Evolutionary conservation across 2,888 invertebrate genomes (phyloP).

Genomic region (Auanema freiburgensis): DNA sequence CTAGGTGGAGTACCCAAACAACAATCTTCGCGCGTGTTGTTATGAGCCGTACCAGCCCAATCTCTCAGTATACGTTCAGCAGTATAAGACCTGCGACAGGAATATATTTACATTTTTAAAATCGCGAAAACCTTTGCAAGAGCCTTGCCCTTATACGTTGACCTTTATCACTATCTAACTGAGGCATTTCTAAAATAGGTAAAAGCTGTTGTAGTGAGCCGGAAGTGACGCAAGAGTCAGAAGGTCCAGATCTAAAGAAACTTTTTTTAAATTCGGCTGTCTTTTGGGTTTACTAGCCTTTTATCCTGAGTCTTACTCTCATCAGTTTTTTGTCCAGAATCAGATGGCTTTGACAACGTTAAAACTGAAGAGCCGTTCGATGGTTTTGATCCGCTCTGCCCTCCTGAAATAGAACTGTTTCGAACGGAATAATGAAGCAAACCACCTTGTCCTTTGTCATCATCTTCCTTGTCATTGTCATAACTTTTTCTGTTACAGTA

Average conservation of each 20-base stretch:
- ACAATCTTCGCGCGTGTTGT: slow-evolving; percentile 18
- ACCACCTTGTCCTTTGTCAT: slow-evolving; percentile 18
- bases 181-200: slow-evolving; percentile 50
- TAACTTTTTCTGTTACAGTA: slow-evolving; percentile 16
- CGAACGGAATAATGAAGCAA: too few relatives aligned
- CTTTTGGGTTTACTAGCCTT: too few relatives aligned
- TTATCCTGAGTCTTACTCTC: too few relatives aligned
- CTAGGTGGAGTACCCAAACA: slow-evolving; percentile 42
- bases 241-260: slow-evolving; percentile 6
- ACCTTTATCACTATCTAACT: slow-evolving; percentile 34
- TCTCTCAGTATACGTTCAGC: slow-evolving; percentile 31
- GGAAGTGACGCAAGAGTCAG: slow-evolving; percentile 5
- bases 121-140: slow-evolving; percentile 23
- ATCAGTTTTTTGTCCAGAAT: too few relatives aligned
- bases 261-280: too few relatives aligned
- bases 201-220: slow-evolving; percentile 17
- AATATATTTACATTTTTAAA: neutral
- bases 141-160: slow-evolving; percentile 26
- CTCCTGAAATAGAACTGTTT: neutral
- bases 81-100: slow-evolving; percentile 24
- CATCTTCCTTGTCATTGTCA: slow-evolving; percentile 13
- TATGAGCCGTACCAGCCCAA: slow-evolving; percentile 18
- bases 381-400: neutral
- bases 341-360: too few relatives aligned
- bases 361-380: too few relatives aligned